Percentiles rank a stretch among this genome's conserved stretches.
Evolutionary conservation across 2,113 vertebrate genomes (phyloP).

Genomic region (Pseudorasbora parva): DNA sequence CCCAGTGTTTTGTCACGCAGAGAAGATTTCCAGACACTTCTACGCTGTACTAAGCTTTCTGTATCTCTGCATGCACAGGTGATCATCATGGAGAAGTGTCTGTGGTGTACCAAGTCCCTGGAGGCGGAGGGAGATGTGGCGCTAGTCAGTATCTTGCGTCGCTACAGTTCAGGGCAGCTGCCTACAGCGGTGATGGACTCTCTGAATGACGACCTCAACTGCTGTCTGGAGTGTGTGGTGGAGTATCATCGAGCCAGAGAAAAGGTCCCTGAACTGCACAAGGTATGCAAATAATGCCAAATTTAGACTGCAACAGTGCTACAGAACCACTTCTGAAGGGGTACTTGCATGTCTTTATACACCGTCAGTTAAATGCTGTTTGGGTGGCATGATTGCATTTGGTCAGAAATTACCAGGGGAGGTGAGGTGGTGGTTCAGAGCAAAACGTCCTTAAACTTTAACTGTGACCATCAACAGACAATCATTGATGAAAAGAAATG

Average conservation of each 20-base stretch:
- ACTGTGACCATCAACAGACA: too few relatives aligned
- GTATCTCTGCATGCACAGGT: background rate
- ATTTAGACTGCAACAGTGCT: background rate
- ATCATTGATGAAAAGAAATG: too few relatives aligned
- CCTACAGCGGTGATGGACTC: constrained; percentile 66
- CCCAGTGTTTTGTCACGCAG: too few relatives aligned
- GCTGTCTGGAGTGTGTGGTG: constrained; percentile 84
- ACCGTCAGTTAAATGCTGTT: too few relatives aligned
- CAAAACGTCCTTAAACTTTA: too few relatives aligned
- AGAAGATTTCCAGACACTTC: background rate
- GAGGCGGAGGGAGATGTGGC: constrained; percentile 63
- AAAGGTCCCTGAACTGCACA: constrained; percentile 69
- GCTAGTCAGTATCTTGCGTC: constrained; percentile 64
- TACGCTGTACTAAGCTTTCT: background rate
- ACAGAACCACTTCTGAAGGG: too few relatives aligned
- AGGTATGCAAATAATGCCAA: constrained; percentile 69
- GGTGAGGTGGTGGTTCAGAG: too few relatives aligned
- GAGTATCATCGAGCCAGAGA: constrained; percentile 83
- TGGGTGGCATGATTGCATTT: too few relatives aligned
- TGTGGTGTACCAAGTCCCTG: constrained; percentile 81
- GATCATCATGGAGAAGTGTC: constrained; percentile 82
- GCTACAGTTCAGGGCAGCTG: constrained; percentile 67
- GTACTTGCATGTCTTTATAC: too few relatives aligned
- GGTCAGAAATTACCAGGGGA: too few relatives aligned
- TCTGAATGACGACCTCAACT: constrained; percentile 79